These are phyloP conservation scores for Cordilura impudica DNA, from an alignment of 2,888 invertebrate species.

Conservation along the genomic window DNA sequence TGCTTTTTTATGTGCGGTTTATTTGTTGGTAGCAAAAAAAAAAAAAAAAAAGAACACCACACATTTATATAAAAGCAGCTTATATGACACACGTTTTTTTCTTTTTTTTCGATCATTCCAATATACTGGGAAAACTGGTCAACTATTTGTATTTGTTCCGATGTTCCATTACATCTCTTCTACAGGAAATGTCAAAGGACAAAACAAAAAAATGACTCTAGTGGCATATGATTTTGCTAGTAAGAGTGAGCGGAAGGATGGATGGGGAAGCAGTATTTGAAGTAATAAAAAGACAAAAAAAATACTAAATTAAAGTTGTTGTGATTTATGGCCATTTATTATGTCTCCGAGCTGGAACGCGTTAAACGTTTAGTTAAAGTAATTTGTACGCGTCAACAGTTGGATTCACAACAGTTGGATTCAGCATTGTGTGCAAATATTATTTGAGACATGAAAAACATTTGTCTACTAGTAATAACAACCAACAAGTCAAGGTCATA, in stretches of 20 bases:
- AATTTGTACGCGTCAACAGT: conserved; percentile 25
- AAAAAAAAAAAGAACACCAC: too few relatives aligned
- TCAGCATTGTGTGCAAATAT: neutral
- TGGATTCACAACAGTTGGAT: neutral
- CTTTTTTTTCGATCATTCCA: neutral
- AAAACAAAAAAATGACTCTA: neutral
- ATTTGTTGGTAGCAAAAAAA: neutral
- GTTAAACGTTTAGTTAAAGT: neutral
- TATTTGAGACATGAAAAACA: too few relatives aligned
- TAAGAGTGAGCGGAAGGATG: neutral
- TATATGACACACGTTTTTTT: neutral
- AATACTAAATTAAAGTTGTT: conserved; percentile 8
- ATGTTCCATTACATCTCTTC: neutral
- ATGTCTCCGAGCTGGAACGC: neutral
- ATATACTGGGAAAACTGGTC: neutral
- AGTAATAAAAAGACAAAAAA: too few relatives aligned
- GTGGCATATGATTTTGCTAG: neutral
- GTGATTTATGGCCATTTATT: conserved; percentile 39
- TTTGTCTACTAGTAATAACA: neutral
- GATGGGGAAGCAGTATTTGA: neutral
- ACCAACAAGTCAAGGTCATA: neutral
- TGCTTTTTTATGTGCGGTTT: neutral
- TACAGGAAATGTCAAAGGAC: too few relatives aligned
- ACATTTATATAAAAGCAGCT: neutral
- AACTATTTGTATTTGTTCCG: neutral